Evolutionary conservation across 2,113 vertebrate genomes (phyloP).

Genomic region (Grammomys dolichurus): DNA sequence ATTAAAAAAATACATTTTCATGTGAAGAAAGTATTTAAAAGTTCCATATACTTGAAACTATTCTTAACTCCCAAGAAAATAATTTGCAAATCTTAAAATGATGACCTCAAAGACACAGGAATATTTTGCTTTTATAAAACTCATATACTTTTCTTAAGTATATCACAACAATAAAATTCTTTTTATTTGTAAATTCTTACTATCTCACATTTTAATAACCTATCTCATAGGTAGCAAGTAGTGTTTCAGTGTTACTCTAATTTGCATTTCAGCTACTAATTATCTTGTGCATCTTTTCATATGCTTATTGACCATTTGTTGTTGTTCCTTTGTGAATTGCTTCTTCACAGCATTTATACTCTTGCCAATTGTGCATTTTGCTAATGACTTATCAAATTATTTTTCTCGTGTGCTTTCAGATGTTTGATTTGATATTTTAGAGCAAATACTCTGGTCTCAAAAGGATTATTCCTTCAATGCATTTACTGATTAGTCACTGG

Average conservation of each 20-base stretch:
- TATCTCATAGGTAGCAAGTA: not conserved
- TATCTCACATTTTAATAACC: not conserved
- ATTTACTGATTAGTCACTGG: conserved; percentile 30
- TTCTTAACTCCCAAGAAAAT: not conserved
- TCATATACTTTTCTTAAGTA: not conserved
- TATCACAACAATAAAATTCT: not conserved
- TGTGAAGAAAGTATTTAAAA: not conserved
- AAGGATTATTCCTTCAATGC: not conserved
- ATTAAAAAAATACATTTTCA: not conserved
- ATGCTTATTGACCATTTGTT: conserved; percentile 5
- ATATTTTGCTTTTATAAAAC: not conserved
- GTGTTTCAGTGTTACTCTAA: not conserved
- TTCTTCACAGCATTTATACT: not conserved
- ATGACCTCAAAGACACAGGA: not conserved
- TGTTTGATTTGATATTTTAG: conserved; percentile 22
- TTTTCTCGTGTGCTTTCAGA: conserved; percentile 21
- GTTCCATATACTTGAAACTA: not conserved
- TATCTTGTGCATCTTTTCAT: conserved; percentile 31
- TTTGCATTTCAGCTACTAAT: conserved; percentile 58
- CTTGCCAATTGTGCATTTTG: not conserved
- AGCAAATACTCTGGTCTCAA: not conserved
- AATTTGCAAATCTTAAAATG: not conserved
- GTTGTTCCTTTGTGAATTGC: conserved; percentile 11
- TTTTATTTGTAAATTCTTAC: not conserved
- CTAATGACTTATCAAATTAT: not conserved